These are phyloP conservation scores for Limnothrissa miodon DNA, from an alignment of 2,113 vertebrate species.

Conservation along the genomic window DNA sequence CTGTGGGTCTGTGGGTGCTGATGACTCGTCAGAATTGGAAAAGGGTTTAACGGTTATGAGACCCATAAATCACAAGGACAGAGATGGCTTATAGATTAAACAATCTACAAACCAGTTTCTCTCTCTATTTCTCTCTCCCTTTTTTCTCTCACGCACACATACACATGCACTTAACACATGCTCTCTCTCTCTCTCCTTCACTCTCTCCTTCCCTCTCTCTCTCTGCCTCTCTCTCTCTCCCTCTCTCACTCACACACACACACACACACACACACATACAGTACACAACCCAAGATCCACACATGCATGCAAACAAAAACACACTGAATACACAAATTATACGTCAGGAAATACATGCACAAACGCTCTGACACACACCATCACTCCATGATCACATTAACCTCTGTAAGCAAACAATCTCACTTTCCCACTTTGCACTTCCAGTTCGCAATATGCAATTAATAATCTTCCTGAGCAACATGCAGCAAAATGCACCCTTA, in stretches of 20 bases:
- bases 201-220: not conserved
- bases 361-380: not conserved
- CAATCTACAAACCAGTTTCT: constrained; percentile 16
- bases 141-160: not conserved
- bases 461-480: constrained; percentile 36
- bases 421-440: constrained; percentile 31
- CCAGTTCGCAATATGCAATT: constrained; percentile 30
- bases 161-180: not conserved
- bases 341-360: constrained; percentile 30
- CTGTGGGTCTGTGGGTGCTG: constrained; percentile 32
- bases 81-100: constrained; percentile 42
- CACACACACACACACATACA: not conserved
- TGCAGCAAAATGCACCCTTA: constrained; percentile 26
- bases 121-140: not conserved
- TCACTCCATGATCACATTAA: constrained; percentile 40
- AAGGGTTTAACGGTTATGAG: constrained; percentile 52
- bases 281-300: not conserved
- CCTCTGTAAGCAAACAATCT: constrained; percentile 35
- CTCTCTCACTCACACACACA: not conserved
- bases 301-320: constrained; percentile 6
- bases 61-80: constrained; percentile 51
- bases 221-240: no score
- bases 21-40: constrained; percentile 52
- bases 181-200: no score
- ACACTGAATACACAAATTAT: constrained; percentile 41